Evolutionary conservation across 2,797 vertebrate genomes (phyloP).

Genomic region (Gila robusta): DNA sequence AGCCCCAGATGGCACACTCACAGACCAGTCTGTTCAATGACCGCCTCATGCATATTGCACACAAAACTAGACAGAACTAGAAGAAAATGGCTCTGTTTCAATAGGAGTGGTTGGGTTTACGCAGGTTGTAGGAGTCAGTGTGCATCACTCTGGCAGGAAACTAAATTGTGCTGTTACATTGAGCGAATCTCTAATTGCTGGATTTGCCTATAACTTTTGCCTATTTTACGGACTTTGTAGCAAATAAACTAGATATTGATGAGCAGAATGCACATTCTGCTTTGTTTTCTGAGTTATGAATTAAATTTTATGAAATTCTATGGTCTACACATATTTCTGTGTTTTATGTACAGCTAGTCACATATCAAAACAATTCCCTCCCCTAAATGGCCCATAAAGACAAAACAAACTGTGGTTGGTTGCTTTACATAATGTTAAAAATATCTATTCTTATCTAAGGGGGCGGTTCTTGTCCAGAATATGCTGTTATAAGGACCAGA

Average conservation of each 20-base stretch:
- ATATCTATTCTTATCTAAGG: background rate
- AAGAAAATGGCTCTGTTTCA: background rate
- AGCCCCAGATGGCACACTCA: slow-evolving; percentile 18
- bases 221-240: background rate
- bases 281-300: background rate
- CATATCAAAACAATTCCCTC: background rate
- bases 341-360: background rate
- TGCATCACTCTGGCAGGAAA: background rate
- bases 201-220: background rate
- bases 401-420: background rate
- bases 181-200: background rate
- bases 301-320: background rate
- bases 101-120: background rate
- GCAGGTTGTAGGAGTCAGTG: background rate
- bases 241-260: background rate
- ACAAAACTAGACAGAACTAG: slow-evolving; percentile 17
- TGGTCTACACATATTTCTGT: background rate
- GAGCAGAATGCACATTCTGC: background rate
- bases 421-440: background rate
- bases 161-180: background rate
- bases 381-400: background rate
- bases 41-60: background rate
- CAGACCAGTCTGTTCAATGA: slow-evolving; percentile 26
- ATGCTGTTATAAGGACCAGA: background rate
- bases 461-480: background rate